These are phyloP conservation scores for Potorous gilbertii DNA, from an alignment of 2,797 vertebrate species.

Conservation along the genomic window DNA sequence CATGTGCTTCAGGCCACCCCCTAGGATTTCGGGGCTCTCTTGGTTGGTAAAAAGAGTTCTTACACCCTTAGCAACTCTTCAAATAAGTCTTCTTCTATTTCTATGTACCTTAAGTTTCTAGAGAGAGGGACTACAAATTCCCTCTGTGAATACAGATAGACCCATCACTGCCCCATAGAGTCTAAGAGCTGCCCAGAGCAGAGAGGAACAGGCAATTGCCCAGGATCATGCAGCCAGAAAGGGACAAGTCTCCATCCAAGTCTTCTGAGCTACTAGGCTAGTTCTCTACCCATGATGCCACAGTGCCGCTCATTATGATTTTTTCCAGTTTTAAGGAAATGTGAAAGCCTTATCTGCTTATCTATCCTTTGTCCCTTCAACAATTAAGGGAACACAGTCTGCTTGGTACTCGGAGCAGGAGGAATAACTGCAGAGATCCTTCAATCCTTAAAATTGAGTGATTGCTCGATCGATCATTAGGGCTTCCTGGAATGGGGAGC, in stretches of 20 bases:
- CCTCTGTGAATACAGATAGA: background rate
- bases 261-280: too few relatives aligned
- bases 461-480: background rate
- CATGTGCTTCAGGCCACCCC: background rate
- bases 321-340: background rate
- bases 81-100: background rate
- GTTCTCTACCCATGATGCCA: background rate
- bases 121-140: background rate
- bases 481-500: background rate
- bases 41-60: background rate
- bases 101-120: background rate
- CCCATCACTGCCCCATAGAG: background rate
- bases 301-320: background rate
- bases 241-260: background rate
- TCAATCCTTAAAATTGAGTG: background rate
- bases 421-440: background rate
- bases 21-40: background rate
- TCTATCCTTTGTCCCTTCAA: background rate
- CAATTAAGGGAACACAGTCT: background rate
- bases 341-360: background rate
- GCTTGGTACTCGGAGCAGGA: background rate
- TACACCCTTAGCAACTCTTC: background rate
- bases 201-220: background rate
- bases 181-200: background rate
- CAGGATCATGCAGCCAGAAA: background rate